Conservation (phyloP, 2,888 invertebrate species). For the Hirtodrosophila duncani region DNA sequence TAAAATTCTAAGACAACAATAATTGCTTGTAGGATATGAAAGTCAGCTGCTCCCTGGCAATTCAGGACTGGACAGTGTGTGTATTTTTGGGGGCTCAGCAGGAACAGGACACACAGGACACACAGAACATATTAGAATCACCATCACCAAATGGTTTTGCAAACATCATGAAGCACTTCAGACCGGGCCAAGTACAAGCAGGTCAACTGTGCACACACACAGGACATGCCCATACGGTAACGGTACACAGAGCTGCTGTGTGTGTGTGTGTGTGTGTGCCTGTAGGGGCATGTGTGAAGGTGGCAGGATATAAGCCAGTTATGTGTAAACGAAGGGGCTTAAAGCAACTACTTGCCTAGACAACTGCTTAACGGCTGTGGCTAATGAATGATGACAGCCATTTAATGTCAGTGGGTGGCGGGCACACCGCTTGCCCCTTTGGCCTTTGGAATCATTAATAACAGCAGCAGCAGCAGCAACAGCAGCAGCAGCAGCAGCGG, state of each 20-base stretch:
- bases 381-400: constrained; percentile 70
- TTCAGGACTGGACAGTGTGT: constrained; percentile 22
- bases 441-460: constrained; percentile 48
- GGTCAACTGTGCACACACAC: constrained; percentile 21
- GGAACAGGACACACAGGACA: constrained; percentile 1
- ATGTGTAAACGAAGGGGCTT: constrained; percentile 41
- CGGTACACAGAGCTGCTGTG: constrained; percentile 5
- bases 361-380: constrained; percentile 53
- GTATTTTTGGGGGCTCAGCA: constrained; percentile 33
- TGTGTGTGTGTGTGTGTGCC: constrained; percentile 1
- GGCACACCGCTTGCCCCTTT: background rate
- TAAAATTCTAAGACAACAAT: constrained; percentile 69
- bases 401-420: constrained; percentile 40
- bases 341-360: constrained; percentile 41
- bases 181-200: background rate
- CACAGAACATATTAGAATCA: constrained; percentile 33
- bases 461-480: constrained; percentile 23
- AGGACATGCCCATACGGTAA: constrained; percentile 29
- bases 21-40: constrained; percentile 41
- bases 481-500: constrained; percentile 15
- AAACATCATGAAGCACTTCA: background rate
- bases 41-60: constrained; percentile 26
- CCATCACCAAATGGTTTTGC: constrained; percentile 31
- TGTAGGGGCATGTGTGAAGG: background rate
- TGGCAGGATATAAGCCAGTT: constrained; percentile 49